These are phyloP conservation scores for Gulo gulo DNA, from an alignment of 2,113 vertebrate genomes.

Conservation along the genomic window DNA sequence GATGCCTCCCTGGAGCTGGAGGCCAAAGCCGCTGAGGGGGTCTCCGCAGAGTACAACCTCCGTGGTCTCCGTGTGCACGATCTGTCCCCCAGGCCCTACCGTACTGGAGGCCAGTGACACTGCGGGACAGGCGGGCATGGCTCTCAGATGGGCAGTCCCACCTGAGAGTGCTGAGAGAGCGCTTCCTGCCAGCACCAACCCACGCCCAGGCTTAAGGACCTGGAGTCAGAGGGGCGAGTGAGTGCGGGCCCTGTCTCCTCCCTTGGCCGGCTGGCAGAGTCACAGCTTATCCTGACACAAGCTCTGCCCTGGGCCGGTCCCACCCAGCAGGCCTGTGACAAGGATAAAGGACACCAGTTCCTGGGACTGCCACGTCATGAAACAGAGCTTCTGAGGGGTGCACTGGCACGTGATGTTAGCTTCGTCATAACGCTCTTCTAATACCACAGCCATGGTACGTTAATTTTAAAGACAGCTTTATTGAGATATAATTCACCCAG, in stretches of 20 bases:
- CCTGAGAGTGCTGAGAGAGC: too few relatives aligned
- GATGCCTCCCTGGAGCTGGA: slow-evolving; percentile 98
- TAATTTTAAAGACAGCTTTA: not conserved
- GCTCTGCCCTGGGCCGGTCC: not conserved
- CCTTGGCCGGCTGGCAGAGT: not conserved
- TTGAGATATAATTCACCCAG: not conserved
- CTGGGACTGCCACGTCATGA: not conserved
- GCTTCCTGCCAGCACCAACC: not conserved
- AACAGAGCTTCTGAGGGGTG: not conserved
- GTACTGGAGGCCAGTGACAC: slow-evolving; percentile 96
- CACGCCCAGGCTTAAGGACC: not conserved
- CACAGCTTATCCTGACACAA: not conserved
- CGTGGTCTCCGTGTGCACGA: slow-evolving; percentile 94
- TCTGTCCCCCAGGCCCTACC: slow-evolving; percentile 94
- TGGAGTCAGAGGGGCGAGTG: not conserved
- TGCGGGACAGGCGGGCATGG: slow-evolving; percentile 72
- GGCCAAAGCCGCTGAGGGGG: slow-evolving; percentile 95
- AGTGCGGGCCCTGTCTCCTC: accelerated
- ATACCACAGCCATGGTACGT: not conserved
- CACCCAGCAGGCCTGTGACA: not conserved
- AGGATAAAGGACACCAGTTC: not conserved
- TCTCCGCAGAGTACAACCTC: slow-evolving; percentile 95
- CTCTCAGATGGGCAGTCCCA: not conserved
- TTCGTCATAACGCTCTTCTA: not conserved
- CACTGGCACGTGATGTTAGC: not conserved